phyloP scores from a whole-genome alignment of 2,888 invertebrate genomes.

The Lottia scabra region DNA sequence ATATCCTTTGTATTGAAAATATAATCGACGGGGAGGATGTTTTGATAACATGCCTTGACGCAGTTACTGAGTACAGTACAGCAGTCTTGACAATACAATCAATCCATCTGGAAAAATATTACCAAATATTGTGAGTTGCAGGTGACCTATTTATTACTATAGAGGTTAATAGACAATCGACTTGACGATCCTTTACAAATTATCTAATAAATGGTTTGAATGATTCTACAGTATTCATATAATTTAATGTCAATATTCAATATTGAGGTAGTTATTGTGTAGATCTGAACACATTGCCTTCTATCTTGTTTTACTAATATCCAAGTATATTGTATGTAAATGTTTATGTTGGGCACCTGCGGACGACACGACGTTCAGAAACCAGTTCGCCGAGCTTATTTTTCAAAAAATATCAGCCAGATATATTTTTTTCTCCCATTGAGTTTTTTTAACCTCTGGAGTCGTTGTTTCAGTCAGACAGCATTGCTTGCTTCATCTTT shows the following conservation, averaged over 20 bases:
- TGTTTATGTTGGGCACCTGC: background rate
- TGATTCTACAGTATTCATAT: background rate
- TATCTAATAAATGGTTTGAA: background rate
- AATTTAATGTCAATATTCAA: background rate
- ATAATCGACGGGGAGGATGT: too few relatives aligned
- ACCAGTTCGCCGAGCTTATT: too few relatives aligned
- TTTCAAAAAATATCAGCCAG: too few relatives aligned
- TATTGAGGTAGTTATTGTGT: background rate
- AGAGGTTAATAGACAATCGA: background rate
- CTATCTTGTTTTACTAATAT: background rate
- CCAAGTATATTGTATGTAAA: background rate
- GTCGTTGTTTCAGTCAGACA: too few relatives aligned
- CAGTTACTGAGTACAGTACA: too few relatives aligned
- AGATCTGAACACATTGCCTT: background rate
- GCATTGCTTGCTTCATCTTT: too few relatives aligned
- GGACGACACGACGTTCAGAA: background rate
- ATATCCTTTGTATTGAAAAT: too few relatives aligned
- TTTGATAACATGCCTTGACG: too few relatives aligned
- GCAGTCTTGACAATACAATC: background rate
- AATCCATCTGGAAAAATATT: background rate
- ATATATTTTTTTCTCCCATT: too few relatives aligned
- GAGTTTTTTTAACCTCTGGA: too few relatives aligned
- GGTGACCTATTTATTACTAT: background rate
- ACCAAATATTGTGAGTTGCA: background rate
- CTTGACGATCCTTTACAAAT: background rate